Conservation (phyloP, 2,113 vertebrate species). For the Bos javanicus region DNA sequence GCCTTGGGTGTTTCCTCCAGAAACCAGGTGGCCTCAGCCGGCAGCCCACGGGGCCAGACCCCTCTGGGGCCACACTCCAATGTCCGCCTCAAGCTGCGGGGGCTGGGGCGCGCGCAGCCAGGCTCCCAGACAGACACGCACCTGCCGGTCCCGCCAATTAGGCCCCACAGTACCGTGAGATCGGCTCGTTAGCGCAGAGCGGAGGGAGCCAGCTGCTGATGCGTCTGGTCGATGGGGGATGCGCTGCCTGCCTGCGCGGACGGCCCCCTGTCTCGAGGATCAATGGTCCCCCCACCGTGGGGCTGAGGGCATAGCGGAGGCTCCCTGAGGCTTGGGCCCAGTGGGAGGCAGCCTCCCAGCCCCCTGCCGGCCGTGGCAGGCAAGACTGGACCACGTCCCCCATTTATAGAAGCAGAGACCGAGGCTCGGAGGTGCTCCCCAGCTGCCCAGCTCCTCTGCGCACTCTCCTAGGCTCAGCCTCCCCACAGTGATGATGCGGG, state of each 20-base stretch:
- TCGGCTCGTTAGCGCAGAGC: neutral
- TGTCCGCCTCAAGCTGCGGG: neutral
- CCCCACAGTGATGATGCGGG: no score
- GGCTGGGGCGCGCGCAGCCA: accelerated
- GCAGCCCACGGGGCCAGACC: accelerated
- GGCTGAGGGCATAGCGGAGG: neutral
- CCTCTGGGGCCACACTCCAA: accelerated
- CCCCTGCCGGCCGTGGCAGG: neutral
- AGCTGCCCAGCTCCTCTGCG: accelerated
- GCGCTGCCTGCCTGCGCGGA: neutral
- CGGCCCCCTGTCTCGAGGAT: conserved; percentile 25
- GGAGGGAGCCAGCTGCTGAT: neutral
- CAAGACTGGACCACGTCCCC: neutral
- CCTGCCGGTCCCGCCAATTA: neutral
- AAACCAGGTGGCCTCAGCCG: neutral
- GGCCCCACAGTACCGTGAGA: neutral
- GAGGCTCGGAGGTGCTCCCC: neutral
- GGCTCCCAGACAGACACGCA: conserved; percentile 7
- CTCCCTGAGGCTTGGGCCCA: neutral
- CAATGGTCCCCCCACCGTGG: neutral
- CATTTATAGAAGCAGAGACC: neutral
- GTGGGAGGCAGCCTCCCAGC: neutral
- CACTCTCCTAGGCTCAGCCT: neutral
- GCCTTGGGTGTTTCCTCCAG: neutral
- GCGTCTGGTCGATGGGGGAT: conserved; percentile 28